Conservation (phyloP, 2,113 vertebrate species). For the Anas platyrhynchos region DNA sequence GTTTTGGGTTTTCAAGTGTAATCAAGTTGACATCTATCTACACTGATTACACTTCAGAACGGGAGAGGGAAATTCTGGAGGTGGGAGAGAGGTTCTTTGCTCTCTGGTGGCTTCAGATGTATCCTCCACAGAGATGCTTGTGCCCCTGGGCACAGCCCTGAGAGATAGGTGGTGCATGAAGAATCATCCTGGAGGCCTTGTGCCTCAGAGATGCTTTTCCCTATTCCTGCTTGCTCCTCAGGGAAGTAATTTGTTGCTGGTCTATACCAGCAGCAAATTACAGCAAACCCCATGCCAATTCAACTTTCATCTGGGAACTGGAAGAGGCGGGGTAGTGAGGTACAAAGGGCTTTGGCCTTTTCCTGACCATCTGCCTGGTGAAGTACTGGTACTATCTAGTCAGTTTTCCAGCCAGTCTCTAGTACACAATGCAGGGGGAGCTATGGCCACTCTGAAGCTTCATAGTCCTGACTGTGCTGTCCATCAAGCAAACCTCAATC, state of each 20-base stretch:
- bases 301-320: conserved; percentile 27
- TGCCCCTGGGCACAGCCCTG: conserved; percentile 14
- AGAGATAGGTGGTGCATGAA: conserved; percentile 30
- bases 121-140: neutral
- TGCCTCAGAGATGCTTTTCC: conserved; percentile 33
- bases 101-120: conserved; percentile 58
- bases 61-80: conserved; percentile 36
- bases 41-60: conserved; percentile 59
- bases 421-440: neutral
- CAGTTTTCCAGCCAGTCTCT: neutral
- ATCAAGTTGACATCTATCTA: conserved; percentile 70
- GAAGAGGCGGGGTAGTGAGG: conserved; percentile 2
- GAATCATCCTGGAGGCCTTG: conserved; percentile 13
- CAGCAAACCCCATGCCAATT: conserved; percentile 40
- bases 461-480: neutral
- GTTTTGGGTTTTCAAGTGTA: neutral
- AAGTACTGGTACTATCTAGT: conserved; percentile 57
- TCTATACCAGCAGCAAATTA: conserved; percentile 73
- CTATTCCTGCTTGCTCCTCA: conserved; percentile 5
- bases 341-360: conserved; percentile 64
- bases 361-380: conserved; percentile 62
- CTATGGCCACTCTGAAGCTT: neutral
- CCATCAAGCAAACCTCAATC: neutral
- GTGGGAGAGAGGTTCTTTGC: conserved; percentile 57
- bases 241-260: conserved; percentile 68